Conservation (phyloP, 2,113 vertebrate genomes). For the Bombycilla garrulus region DNA sequence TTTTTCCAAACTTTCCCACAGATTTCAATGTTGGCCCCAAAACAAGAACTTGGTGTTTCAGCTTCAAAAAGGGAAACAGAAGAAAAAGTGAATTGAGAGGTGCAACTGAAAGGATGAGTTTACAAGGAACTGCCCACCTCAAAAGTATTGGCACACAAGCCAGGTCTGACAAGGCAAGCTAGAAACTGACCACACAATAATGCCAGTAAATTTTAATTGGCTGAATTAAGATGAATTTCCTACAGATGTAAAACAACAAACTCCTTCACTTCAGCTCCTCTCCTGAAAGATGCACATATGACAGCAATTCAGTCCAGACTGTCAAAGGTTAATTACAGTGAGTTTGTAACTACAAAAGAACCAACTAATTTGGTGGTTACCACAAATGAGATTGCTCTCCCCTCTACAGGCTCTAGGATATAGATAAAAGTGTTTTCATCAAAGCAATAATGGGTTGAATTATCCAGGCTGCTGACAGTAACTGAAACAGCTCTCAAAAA, state of each 20-base stretch:
- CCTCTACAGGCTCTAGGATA: neutral
- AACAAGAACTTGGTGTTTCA: neutral
- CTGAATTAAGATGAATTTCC: neutral
- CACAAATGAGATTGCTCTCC: neutral
- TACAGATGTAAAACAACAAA: neutral
- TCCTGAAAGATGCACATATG: neutral
- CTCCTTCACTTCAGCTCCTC: neutral
- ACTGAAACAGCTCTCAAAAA: neutral
- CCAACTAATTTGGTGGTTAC: neutral
- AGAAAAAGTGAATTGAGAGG: neutral
- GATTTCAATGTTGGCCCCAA: neutral
- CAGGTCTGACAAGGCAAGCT: neutral
- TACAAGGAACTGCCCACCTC: neutral
- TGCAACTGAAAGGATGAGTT: neutral
- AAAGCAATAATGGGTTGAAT: neutral
- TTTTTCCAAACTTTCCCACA: neutral
- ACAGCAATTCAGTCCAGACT: neutral
- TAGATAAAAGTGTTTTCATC: neutral
- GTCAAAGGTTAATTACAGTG: neutral
- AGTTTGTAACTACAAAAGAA: neutral
- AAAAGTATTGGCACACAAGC: neutral
- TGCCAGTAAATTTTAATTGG: neutral
- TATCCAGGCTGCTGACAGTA: neutral
- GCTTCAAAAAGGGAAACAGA: neutral
- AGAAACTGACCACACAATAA: neutral